phyloP scores from a whole-genome alignment of 2,888 invertebrate species.

The Choreutis nemorana region DNA sequence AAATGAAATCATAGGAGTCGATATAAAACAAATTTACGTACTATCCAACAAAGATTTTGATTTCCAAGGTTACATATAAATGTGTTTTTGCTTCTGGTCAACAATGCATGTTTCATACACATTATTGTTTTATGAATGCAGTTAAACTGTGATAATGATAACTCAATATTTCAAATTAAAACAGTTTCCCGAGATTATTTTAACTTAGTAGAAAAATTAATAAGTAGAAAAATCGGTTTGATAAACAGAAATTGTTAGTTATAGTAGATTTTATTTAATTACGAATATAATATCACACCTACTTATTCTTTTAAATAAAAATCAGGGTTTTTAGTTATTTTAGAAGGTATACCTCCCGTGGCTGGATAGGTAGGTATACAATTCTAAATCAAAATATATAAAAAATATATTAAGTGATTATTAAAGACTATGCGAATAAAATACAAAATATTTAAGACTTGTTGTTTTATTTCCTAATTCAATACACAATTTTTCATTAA shows the following conservation, averaged over 20 bases:
- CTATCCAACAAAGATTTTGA: neutral
- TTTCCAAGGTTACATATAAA: neutral
- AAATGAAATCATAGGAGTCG: neutral
- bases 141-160: neutral
- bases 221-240: too few species aligned
- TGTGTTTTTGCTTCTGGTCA: neutral
- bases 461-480: conserved; percentile 6
- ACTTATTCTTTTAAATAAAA: too few species aligned
- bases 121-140: neutral
- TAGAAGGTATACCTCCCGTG: conserved; percentile 22
- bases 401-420: conserved; percentile 2
- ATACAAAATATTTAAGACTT: too few species aligned
- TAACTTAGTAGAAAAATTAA: too few species aligned
- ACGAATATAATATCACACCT: too few species aligned
- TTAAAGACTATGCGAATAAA: too few species aligned
- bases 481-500: conserved; percentile 4
- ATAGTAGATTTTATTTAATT: too few species aligned
- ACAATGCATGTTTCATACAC: neutral
- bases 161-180: too few species aligned
- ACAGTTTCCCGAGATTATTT: too few species aligned
- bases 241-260: too few species aligned
- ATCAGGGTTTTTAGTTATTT: conserved; percentile 1
- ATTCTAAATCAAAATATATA: conserved; percentile 4
- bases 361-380: conserved; percentile 25
- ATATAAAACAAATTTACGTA: neutral